Evolutionary conservation across 2,888 invertebrate genomes (phyloP), one percentile per base, ranked within the genome.

Genomic region (Tridacna crocea): DNA sequence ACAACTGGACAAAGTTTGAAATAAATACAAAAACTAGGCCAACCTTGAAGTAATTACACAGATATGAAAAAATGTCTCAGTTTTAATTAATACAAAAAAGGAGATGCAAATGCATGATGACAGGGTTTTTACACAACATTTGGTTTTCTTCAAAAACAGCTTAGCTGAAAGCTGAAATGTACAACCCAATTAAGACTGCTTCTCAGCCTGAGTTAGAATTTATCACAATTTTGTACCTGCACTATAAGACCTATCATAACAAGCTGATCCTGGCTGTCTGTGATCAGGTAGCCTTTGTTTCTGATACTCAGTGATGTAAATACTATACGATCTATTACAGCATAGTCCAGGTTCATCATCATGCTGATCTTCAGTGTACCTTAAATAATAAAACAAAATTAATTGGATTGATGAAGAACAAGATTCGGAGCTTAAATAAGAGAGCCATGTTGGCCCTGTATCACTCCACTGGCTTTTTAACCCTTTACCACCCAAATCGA

Each of bases 271-370:
- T 82, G 87, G 77, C 90, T 91, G 78, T 91, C 76, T 77, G 89
- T 85, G 17, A 83, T 79, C 79, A 92, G 75, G 11, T 84, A 83
- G 2, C 91, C 91, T 36, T 87, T 77, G 76, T 92, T 92, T n/a
- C 91, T 85, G 68, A 92, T 88, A 79, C 85, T 88, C 60, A 91
- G 84, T 24, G 88, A 78, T 11, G 60, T 72, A 80, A 92, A 92
- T n/a, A 63, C 58, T 36, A 92, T 84, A 2, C 75, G 80, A 85
- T 91, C 88, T 12, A 89, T 83, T 51, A 87, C 74, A 19, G 80
- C 73, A 55, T 88, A 88, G 36, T 80, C 58, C 13, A 89, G 77
- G 55, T 91, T 86, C 79, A 85, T 83, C 90, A 91, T 91, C 70
- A 85, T 83, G 76, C 87, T 78, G 12, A 91, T 84, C 51, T 84